phyloP scores from a whole-genome alignment of 1,140 invertebrate genomes.

The Tetraneura akinire region DNA sequence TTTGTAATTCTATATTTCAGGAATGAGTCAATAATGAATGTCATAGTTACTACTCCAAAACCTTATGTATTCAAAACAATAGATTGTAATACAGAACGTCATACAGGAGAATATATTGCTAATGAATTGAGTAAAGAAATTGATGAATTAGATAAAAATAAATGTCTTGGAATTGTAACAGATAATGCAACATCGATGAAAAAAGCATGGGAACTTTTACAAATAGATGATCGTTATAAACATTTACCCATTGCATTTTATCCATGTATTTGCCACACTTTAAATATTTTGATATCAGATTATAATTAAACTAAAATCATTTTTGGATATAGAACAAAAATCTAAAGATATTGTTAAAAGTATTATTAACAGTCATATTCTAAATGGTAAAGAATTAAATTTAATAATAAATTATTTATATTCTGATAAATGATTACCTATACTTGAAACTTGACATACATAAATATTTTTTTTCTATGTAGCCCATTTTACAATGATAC shows the following conservation, averaged over 20 bases:
- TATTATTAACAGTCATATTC: constrained; percentile 1
- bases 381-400: constrained; percentile 3
- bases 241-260: constrained; percentile 1
- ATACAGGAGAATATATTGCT: too few species aligned
- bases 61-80: constrained; percentile 1
- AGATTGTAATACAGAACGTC: background rate
- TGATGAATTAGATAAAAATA: constrained; percentile 8
- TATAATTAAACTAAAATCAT: constrained; percentile 7
- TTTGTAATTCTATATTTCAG: too few species aligned
- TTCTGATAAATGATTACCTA: background rate
- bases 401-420: background rate
- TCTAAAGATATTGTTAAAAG: background rate
- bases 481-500: background rate
- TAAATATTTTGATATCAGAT: background rate
- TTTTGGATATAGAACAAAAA: background rate
- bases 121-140: too few species aligned
- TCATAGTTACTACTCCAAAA: constrained; percentile 1
- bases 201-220: background rate
- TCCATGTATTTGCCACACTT: background rate
- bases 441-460: background rate
- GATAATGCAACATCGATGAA: background rate
- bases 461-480: background rate
- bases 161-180: constrained; percentile 7
- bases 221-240: constrained; percentile 6
- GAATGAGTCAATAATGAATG: constrained; percentile 5